These are phyloP conservation scores for Hipposideros larvatus DNA, from an alignment of 2,797 vertebrate species.

Conservation along the genomic window DNA sequence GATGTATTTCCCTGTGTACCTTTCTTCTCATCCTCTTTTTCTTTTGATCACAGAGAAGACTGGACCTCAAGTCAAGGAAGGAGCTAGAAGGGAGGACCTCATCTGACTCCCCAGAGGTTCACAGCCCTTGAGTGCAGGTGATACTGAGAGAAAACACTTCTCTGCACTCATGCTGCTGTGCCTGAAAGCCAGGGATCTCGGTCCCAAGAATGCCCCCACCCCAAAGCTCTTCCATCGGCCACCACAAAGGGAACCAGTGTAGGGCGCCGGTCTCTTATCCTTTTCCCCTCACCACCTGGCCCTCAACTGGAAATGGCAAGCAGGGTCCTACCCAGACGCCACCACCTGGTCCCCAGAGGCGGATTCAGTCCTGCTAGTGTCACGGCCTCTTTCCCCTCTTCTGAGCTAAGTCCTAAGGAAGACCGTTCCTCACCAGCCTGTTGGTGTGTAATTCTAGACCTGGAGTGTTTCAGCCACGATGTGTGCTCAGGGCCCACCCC, in stretches of 20 bases:
- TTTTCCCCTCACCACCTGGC: no score
- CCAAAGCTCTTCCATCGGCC: neutral
- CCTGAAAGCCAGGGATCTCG: neutral
- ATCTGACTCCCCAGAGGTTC: neutral
- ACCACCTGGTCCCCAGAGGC: rapidly evolving
- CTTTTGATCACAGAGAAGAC: neutral
- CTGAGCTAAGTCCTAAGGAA: neutral
- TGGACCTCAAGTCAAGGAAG: neutral
- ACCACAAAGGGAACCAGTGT: rapidly evolving
- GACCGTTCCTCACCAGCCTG: no score
- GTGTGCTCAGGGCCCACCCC: neutral
- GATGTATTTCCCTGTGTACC: neutral
- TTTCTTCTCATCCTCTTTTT: neutral
- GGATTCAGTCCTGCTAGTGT: no score
- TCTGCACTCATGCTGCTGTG: no score
- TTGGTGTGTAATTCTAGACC: neutral
- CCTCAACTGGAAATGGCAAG: neutral
- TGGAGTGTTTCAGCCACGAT: no score
- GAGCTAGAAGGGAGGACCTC: neutral
- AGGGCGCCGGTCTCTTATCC: neutral
- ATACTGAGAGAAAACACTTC: neutral
- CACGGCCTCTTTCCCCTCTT: neutral
- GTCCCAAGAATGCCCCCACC: rapidly evolving
- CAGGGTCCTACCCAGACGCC: rapidly evolving
- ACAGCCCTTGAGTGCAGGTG: neutral